phyloP scores from a whole-genome alignment of 2,888 invertebrate genomes.

The Leptopilina drosophilae region DNA sequence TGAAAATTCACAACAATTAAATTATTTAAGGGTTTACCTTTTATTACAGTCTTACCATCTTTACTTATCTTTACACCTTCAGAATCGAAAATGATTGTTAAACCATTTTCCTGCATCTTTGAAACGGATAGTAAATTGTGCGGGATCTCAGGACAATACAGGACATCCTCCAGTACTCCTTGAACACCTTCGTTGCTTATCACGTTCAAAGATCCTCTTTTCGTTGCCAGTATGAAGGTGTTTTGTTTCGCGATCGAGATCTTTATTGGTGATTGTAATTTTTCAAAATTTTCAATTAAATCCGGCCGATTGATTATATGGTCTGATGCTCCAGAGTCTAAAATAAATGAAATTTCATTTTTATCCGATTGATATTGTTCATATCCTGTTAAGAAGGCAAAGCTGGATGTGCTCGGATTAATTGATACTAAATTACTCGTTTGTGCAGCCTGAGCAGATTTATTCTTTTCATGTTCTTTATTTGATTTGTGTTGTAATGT shows the following conservation, averaged over 20 bases:
- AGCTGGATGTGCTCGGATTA: slow-evolving; percentile 3
- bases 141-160: slow-evolving; percentile 66
- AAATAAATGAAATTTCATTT: not conserved
- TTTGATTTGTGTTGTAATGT: slow-evolving; percentile 3
- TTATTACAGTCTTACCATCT: slow-evolving; percentile 54
- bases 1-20: slow-evolving; percentile 41
- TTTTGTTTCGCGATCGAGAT: slow-evolving; percentile 64
- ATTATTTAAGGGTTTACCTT: slow-evolving; percentile 60
- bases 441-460: slow-evolving; percentile 33
- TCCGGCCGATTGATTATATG: slow-evolving; percentile 50
- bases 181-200: slow-evolving; percentile 58
- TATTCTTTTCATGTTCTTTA: not conserved
- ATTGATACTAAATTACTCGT: not conserved
- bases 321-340: slow-evolving; percentile 48
- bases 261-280: slow-evolving; percentile 46
- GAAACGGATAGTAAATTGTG: slow-evolving; percentile 66
- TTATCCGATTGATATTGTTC: not conserved
- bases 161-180: slow-evolving; percentile 57
- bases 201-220: slow-evolving; percentile 63
- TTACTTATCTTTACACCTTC: slow-evolving; percentile 60
- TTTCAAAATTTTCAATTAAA: slow-evolving; percentile 30
- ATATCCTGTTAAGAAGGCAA: slow-evolving; percentile 41
- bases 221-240: slow-evolving; percentile 63
- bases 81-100: slow-evolving; percentile 64
- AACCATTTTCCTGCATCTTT: slow-evolving; percentile 61